Evolutionary conservation across 2,888 invertebrate species (phyloP).

Genomic region (Brachypalpus laphriformis): DNA sequence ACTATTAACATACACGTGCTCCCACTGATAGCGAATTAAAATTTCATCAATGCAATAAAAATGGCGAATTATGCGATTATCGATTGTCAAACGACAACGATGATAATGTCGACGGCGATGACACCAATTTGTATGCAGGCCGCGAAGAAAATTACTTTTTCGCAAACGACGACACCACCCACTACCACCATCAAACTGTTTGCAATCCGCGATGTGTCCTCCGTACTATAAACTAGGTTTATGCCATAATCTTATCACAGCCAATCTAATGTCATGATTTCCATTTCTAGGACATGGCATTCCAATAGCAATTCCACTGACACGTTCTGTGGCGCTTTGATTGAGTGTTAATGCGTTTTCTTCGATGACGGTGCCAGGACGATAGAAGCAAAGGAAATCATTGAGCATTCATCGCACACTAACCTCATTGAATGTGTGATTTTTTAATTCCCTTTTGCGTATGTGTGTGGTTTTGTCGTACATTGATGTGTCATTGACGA

Average conservation of each 20-base stretch:
- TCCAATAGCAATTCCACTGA: slow-evolving; percentile 64
- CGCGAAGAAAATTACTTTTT: slow-evolving; percentile 73
- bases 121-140: slow-evolving; percentile 71
- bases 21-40: slow-evolving; percentile 41
- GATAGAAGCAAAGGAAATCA: slow-evolving; percentile 39
- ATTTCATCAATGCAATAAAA: slow-evolving; percentile 64
- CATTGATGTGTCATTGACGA: not conserved
- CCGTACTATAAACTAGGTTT: slow-evolving; percentile 69
- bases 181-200: too few species aligned
- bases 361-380: slow-evolving; percentile 10
- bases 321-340: slow-evolving; percentile 65
- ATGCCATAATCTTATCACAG: slow-evolving; percentile 70
- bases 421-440: slow-evolving; percentile 65
- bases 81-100: slow-evolving; percentile 55
- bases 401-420: slow-evolving; percentile 66
- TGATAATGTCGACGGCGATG: slow-evolving; percentile 44
- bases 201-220: slow-evolving; percentile 49
- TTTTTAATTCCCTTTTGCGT: slow-evolving; percentile 52
- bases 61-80: slow-evolving; percentile 59
- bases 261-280: slow-evolving; percentile 68
- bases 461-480: not conserved
- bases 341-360: slow-evolving; percentile 72
- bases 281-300: slow-evolving; percentile 62
- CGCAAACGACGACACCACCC: not conserved
- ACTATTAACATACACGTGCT: not conserved